Evolutionary conservation across 1,140 invertebrate species (phyloP).

Genomic region (Harpegnathos saltator): DNA sequence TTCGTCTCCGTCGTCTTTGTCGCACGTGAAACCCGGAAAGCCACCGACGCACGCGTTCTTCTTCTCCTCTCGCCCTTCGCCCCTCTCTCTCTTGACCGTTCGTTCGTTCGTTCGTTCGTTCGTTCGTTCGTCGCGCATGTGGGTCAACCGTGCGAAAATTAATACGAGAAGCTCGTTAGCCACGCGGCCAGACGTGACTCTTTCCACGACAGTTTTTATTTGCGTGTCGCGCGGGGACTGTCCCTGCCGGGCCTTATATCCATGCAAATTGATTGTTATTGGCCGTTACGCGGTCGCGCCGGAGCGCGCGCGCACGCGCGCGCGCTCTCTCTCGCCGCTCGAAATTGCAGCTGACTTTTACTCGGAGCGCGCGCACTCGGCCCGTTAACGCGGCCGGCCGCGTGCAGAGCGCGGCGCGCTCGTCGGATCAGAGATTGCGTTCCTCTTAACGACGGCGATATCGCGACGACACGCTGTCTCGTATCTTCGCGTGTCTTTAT

Average conservation of each 20-base stretch:
- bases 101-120: neutral
- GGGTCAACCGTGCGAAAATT: conserved; percentile 63
- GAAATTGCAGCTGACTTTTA: conserved; percentile 64
- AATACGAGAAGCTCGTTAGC: conserved; percentile 64
- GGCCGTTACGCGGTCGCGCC: conserved; percentile 58
- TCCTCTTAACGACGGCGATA: neutral
- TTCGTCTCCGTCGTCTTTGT: conserved; percentile 13
- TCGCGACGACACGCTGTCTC: neutral
- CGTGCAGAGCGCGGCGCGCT: neutral
- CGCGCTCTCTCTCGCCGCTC: conserved; percentile 13
- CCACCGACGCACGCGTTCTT: conserved; percentile 25
- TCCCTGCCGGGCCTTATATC: conserved; percentile 60
- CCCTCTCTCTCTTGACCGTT: neutral
- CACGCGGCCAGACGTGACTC: conserved; percentile 28
- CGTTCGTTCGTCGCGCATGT: conserved; percentile 33
- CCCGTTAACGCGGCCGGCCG: conserved; percentile 7
- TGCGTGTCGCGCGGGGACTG: conserved; percentile 17
- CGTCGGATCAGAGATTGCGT: neutral
- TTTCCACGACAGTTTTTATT: conserved; percentile 42
- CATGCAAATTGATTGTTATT: conserved; percentile 74
- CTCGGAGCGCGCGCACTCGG: neutral
- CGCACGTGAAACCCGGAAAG: conserved; percentile 37
- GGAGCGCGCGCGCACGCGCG: conserved; percentile 5
- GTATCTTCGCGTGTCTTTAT: conserved; percentile 4
- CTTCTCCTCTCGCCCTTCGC: neutral